Evolutionary conservation across 2,888 invertebrate species (phyloP), one percentile per base, ranked within the genome.

Genomic region (Chaitophorus viminalis): DNA sequence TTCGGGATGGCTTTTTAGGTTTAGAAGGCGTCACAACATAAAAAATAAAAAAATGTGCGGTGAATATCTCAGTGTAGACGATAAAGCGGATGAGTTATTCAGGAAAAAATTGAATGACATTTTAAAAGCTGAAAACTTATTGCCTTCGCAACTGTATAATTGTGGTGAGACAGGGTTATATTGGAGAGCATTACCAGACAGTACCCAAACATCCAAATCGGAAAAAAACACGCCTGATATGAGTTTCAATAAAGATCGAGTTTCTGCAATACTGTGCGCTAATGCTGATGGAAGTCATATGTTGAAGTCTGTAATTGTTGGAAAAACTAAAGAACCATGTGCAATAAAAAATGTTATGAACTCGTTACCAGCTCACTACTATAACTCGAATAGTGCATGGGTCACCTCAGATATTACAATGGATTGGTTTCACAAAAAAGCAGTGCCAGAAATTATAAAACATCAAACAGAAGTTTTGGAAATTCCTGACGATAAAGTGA

Each of bases 261-360:
- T 88, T 75, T 88, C 82, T 88, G 74, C 65, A 65, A 75, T 88
- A 29, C 25, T 88, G 4, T 75, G 75, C 25, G 75, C 88, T 60
- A 88, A 88, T 82, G 75, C 65, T 87, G 81, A 81, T 87, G 81
- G 74, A 88, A 82, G 82, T 75, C 39, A 88, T 33, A 88, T 65
- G 25, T 74, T 87, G 39, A 79, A 79, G 21, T 25, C 54, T 86
- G 79, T 72, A 72, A 86, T 86, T 79, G 29, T 79, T 54, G 86
- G 86, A n/a, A 78, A 86, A 79, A 86, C 54, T 75, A 79, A 78
- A 86, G 39, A 86, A 79, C 72, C 86, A 54, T 33, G 33, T 65
- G 78, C 86, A 78, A 79, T 86, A 78, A 79, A 86, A 79, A 79
- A 52, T 86, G 6, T 79, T 86, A 17, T 86, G 52, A 72, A 79